A percentile compares a stretch with the other conserved stretches of the same genome.
These are phyloP conservation scores for Drosophila yooni DNA, from an alignment of 2,888 invertebrate species.

Conservation along the genomic window DNA sequence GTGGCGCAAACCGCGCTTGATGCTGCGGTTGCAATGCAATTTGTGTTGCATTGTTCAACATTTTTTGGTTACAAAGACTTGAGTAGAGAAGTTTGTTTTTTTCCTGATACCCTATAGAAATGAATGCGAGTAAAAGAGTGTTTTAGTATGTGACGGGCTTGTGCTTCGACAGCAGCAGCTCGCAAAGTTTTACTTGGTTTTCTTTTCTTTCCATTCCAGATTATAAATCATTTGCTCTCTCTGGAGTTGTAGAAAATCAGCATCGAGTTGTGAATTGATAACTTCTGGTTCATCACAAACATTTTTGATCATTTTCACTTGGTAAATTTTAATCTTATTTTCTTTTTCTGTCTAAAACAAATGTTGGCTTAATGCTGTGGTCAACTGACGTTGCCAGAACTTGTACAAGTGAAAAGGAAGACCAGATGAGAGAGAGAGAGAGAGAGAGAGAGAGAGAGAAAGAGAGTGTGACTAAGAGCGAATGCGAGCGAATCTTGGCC, in stretches of 20 bases:
- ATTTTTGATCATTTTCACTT: background rate
- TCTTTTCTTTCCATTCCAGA: background rate
- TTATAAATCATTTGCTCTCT: background rate
- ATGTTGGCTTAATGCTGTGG: constrained; percentile 78
- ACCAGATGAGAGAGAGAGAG: background rate
- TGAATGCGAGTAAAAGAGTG: background rate
- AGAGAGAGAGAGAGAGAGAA: background rate
- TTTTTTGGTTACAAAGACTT: constrained; percentile 38
- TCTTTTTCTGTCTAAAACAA: constrained; percentile 63
- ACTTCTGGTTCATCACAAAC: background rate
- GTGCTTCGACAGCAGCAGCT: background rate
- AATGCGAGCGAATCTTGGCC: constrained; percentile 9
- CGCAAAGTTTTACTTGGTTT: accelerated
- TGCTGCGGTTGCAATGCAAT: constrained; percentile 70
- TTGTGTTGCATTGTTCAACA: constrained; percentile 75
- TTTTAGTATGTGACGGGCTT: background rate
- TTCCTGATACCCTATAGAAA: constrained; percentile 6
- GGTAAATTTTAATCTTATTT: constrained; percentile 13
- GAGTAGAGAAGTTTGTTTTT: constrained; percentile 16
- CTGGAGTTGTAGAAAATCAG: background rate
- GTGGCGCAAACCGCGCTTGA: constrained; percentile 61
- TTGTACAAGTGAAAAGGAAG: constrained; percentile 8
- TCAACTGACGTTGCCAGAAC: constrained; percentile 47
- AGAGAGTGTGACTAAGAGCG: background rate
- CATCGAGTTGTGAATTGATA: background rate